Evolutionary conservation across 2,888 invertebrate genomes (phyloP).

Genomic region (Crocallis elinguaria): DNA sequence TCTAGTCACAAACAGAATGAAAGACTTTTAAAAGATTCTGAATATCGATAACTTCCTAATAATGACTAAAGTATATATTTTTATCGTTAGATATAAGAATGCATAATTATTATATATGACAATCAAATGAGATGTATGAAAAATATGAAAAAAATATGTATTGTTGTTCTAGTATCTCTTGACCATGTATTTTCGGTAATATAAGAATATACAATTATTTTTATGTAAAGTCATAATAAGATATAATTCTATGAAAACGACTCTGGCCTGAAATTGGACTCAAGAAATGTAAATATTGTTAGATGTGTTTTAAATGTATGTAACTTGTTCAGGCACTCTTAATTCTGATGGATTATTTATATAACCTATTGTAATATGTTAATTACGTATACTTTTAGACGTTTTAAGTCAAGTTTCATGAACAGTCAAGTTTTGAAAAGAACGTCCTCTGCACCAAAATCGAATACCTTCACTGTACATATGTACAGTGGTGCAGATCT

Average conservation of each 20-base stretch:
- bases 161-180: too few species aligned
- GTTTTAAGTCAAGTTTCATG: too few species aligned
- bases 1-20: slow-evolving; percentile 39
- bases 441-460: too few species aligned
- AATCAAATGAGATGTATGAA: neutral
- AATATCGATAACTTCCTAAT: slow-evolving; percentile 3
- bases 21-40: slow-evolving; percentile 15
- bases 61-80: slow-evolving; percentile 5
- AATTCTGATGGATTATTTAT: too few species aligned
- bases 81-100: slow-evolving; percentile 9
- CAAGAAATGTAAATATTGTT: slow-evolving; percentile 39
- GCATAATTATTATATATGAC: neutral
- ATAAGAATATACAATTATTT: too few species aligned
- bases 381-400: too few species aligned
- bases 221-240: slow-evolving; percentile 2
- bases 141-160: neutral
- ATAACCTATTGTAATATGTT: too few species aligned
- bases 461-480: too few species aligned
- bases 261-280: slow-evolving; percentile 37
- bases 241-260: slow-evolving; percentile 13
- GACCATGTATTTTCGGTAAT: too few species aligned
- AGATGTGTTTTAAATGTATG: slow-evolving; percentile 1
- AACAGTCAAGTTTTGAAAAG: too few species aligned
- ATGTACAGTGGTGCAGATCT: too few species aligned
- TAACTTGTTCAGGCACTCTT: slow-evolving; percentile 1